Evolutionary conservation across 2,888 invertebrate genomes (phyloP), one percentile per base, ranked within the genome.

Genomic region (Lasioglossum oenotherae): DNA sequence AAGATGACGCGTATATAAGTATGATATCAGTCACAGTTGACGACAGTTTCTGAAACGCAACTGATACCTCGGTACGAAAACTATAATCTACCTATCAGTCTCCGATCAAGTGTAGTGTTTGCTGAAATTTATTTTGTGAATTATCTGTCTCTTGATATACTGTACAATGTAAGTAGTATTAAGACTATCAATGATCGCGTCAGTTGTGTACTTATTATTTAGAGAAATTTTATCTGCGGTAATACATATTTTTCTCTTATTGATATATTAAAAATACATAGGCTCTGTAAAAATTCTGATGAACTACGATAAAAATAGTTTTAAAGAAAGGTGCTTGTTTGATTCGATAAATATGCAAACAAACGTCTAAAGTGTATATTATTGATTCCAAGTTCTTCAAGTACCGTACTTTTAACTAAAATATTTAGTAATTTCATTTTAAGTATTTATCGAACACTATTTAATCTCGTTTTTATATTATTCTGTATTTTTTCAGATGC

Each of bases 1-100:
- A 31, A 74, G 5, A 57, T 38, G 60, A 16, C 31, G 75, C 74
- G n/a, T 64, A 79, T 87, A 88, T 89, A 90, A 89, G 87, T 79
- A 74, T 78, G 76, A 77, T 80, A 64, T 74, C 44, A 69, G 72
- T 72, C 79, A 75, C 57, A 64, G 53, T 81, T 80, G 78, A 76
- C 64, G 49, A 69, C 85, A 92, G 87, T 91, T 81, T 49, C 71
- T 60, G 46, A 64, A 85, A 67, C 57, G 53, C 71, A 75, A 31
- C 49, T 72, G 38, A 76, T 53, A 80, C 73, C 60, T 49, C 77
- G 60, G 12, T 57, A 57, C 74, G 64, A 27, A 64, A 80, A 78
- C 49, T 80, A 27, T 38, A 78, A 67, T 78, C 31, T 4, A 44
- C 60, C 23, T 38, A 69, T 74, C 12, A 16, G 31, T 57, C 4